These are phyloP conservation scores for Cotesia vestalis DNA, from an alignment of 1,140 invertebrate species.

Conservation along the genomic window DNA sequence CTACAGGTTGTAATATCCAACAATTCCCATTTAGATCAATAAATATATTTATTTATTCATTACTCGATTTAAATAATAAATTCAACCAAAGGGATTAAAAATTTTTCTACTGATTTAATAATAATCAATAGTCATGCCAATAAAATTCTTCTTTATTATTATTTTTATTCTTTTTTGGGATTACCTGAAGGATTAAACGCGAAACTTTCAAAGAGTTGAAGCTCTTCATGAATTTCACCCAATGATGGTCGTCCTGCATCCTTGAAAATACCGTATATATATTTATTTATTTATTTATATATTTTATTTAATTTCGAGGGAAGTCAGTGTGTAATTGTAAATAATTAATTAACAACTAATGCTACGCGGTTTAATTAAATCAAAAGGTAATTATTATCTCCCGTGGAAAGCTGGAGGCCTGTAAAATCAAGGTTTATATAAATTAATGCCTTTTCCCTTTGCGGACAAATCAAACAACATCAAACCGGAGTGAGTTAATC, in stretches of 20 bases:
- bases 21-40: background rate
- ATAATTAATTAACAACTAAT: background rate
- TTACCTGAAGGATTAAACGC: slow-evolving; percentile 32
- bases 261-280: slow-evolving; percentile 31
- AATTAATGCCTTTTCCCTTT: background rate
- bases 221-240: slow-evolving; percentile 32
- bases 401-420: slow-evolving; percentile 25
- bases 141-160: background rate
- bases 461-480: background rate
- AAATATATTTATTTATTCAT: slow-evolving; percentile 5
- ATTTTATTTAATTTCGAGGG: slow-evolving; percentile 1
- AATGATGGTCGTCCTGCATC: slow-evolving; percentile 30
- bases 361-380: background rate
- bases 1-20: too few relatives aligned
- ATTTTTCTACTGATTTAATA: background rate
- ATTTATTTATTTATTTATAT: slow-evolving; percentile 21
- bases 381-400: slow-evolving; percentile 5
- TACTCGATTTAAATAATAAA: background rate
- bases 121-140: too few relatives aligned
- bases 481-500: background rate
- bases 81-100: too few relatives aligned
- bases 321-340: background rate
- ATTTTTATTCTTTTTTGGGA: slow-evolving; percentile 12
- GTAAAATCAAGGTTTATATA: slow-evolving; percentile 36
- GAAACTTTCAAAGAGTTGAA: slow-evolving; percentile 25